Base-by-base conservation (phyloP, 1,140 invertebrate species). In the Neodiprion pinetum region DNA sequence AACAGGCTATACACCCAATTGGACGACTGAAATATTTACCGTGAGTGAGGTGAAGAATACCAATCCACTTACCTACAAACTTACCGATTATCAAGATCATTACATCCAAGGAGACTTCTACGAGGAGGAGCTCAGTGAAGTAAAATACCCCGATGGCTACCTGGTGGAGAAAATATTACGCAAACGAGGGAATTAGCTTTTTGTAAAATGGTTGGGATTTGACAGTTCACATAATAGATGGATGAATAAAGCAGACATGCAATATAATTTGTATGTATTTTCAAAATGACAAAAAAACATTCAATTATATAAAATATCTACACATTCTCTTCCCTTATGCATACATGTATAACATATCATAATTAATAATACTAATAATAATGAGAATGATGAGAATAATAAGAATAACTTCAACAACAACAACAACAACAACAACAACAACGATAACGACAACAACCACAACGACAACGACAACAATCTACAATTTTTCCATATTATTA, bases 1-100 rank as follows among this genome's bases (percentile, higher is more conserved):
- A 48, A 87, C 1, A 87, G 72, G 81, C 84, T 87, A 85, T 78
- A 82, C 80, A 12, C 83, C 84, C 17, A 86, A 86, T 73, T 87
- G 84, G 83, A 79, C 79, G 17, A 83, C 79, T 48, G 84, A 87
- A 83, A 72, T 86, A 28, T 86, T 87, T 74, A 82, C 80, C 78
- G 80, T 85, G 49, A 72, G 67, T 48, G 72, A 76, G 71, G 74
- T 84, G 71, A 71, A 82, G 74, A 76, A 77, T 9, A 83, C 83
- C 12, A 75, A 81, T 79, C 84, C 85, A 10, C 48, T 67, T 12
- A 84, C 82, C 40, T 86, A 84, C 80, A 17, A 79, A 50, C 67
- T 84, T 40, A 76, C 82, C 77, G 83, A 84, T 75, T 76, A 65
- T 61, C 11, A 78, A 66, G 74, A 70, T 11, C 48, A 79, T 61